Conservation (phyloP, 2,113 vertebrate genomes). For the Corythaixoides concolor region DNA sequence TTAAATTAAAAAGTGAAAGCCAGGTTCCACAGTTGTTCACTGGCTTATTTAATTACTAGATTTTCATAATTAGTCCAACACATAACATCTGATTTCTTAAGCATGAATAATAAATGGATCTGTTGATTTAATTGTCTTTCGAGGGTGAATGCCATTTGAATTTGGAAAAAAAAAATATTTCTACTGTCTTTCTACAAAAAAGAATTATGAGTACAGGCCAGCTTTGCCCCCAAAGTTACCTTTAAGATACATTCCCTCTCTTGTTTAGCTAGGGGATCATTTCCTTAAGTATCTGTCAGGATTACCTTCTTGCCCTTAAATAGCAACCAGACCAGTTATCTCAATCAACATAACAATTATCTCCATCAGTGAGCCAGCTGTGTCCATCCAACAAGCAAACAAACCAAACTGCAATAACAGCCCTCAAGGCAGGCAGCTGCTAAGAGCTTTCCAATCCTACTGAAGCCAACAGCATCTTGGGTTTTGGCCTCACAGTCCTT, state of each 20-base stretch:
- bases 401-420: constrained; percentile 37
- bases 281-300: constrained; percentile 1
- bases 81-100: constrained; percentile 29
- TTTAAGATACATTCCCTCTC: constrained; percentile 4
- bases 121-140: neutral
- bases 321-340: constrained; percentile 40
- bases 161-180: constrained; percentile 9
- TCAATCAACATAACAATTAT: constrained; percentile 35
- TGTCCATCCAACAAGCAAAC: constrained; percentile 43
- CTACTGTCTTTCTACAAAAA: neutral
- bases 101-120: neutral
- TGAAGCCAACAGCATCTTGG: neutral
- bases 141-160: neutral
- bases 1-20: constrained; percentile 4
- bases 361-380: constrained; percentile 15
- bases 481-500: neutral
- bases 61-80: neutral
- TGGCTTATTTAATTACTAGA: neutral
- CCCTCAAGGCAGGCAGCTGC: constrained; percentile 5
- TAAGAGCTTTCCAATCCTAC: neutral
- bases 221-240: neutral
- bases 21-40: neutral
- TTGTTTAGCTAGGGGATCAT: neutral
- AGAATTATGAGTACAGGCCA: neutral
- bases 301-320: constrained; percentile 24